phyloP scores from a whole-genome alignment of 2,797 vertebrate species.

The Eulemur mongoz region DNA sequence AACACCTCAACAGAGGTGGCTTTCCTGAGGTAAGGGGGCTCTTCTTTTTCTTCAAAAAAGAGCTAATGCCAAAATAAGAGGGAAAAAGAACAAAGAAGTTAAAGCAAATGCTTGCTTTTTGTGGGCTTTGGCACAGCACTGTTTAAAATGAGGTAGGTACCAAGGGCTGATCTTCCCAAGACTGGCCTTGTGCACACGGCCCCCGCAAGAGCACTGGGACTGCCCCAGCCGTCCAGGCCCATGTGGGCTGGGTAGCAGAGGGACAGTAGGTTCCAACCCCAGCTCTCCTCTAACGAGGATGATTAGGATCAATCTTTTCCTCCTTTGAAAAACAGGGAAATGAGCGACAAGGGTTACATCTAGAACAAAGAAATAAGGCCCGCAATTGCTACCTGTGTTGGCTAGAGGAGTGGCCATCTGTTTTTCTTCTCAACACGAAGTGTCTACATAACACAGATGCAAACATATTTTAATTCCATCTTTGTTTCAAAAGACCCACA shows the following conservation, averaged over 20 bases:
- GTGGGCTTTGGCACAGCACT: neutral
- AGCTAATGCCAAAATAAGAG: neutral
- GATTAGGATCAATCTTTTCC: too few species aligned
- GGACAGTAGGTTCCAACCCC: neutral
- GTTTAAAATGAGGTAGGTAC: neutral
- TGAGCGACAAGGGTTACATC: neutral
- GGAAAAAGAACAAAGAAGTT: neutral
- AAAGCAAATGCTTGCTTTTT: neutral
- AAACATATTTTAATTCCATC: neutral
- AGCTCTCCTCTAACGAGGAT: neutral
- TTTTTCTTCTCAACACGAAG: neutral
- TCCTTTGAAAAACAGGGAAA: neutral
- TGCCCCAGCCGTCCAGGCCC: neutral
- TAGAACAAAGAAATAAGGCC: neutral
- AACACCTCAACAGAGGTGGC: neutral
- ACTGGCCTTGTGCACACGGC: neutral
- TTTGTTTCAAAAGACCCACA: neutral
- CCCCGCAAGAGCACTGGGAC: fast-evolving
- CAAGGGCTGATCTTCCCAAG: neutral
- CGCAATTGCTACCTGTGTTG: fast-evolving
- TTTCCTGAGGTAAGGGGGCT: neutral
- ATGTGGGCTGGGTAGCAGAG: neutral
- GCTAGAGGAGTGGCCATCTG: neutral
- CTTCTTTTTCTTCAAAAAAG: neutral
- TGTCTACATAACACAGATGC: fast-evolving